Evolutionary conservation across 2,113 vertebrate species (phyloP).

Genomic region (Semicossyphus pulcher): DNA sequence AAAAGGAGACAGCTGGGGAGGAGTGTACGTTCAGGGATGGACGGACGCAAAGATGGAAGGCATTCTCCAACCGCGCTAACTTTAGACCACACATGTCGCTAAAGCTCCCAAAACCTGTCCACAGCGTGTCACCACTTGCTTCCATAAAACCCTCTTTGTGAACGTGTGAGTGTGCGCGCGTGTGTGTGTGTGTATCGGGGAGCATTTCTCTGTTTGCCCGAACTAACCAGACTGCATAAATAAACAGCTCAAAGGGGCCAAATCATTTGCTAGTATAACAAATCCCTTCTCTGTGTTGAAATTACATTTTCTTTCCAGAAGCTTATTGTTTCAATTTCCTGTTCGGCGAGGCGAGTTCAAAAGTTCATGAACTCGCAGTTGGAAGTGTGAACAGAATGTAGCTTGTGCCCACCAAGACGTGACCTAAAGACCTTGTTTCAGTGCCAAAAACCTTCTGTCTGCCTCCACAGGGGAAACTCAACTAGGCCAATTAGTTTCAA

Average conservation of each 20-base stretch:
- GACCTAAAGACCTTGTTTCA: constrained; percentile 75
- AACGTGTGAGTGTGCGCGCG: neutral
- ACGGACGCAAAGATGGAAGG: constrained; percentile 64
- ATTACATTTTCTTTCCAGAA: constrained; percentile 54
- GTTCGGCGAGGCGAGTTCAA: constrained; percentile 59
- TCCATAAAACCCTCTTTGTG: constrained; percentile 55
- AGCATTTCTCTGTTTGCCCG: constrained; percentile 51
- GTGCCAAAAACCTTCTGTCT: constrained; percentile 48
- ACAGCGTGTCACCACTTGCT: constrained; percentile 75
- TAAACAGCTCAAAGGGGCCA: constrained; percentile 45
- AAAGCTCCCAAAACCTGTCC: constrained; percentile 76
- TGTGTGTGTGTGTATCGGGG: neutral
- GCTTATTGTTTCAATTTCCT: constrained; percentile 72
- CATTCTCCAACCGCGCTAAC: constrained; percentile 75
- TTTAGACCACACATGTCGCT: constrained; percentile 80
- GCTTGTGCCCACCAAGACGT: constrained; percentile 71
- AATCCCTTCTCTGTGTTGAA: constrained; percentile 51
- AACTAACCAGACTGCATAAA: constrained; percentile 32
- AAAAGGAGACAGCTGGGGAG: constrained; percentile 76
- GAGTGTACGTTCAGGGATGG: constrained; percentile 65
- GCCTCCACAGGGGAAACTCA: constrained; percentile 48
- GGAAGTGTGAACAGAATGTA: constrained; percentile 69
- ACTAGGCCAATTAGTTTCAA: constrained; percentile 74
- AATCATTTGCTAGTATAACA: constrained; percentile 49
- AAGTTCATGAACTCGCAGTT: constrained; percentile 73